phyloP scores from a whole-genome alignment of 2,888 invertebrate genomes.

The Dicyrtomina minuta region DNA sequence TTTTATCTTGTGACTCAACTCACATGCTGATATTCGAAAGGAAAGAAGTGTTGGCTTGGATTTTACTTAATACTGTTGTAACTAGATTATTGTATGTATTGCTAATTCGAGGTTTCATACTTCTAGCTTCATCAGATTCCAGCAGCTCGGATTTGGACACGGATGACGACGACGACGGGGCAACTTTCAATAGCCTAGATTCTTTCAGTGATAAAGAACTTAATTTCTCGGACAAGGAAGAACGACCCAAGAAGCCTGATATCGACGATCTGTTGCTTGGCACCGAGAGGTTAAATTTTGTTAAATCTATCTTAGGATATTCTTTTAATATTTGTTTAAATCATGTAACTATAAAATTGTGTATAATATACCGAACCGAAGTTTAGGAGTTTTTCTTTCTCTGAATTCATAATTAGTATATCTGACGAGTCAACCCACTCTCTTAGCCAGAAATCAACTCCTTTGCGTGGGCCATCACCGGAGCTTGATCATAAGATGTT shows the following conservation, averaged over 20 bases:
- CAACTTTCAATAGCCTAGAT: slow-evolving; percentile 17
- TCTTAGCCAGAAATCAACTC: slow-evolving; percentile 29
- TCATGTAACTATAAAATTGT: not conserved
- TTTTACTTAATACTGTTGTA: too few relatives aligned
- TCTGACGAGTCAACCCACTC: slow-evolving; percentile 30
- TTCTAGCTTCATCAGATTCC: slow-evolving; percentile 28
- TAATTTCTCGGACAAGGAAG: slow-evolving; percentile 24
- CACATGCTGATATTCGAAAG: too few relatives aligned
- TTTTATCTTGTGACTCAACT: too few relatives aligned
- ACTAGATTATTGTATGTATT: too few relatives aligned
- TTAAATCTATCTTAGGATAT: too few relatives aligned
- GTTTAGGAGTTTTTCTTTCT: too few relatives aligned
- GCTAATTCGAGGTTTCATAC: not conserved
- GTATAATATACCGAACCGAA: too few relatives aligned
- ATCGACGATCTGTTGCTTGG: slow-evolving; percentile 25
- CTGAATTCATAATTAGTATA: slow-evolving; percentile 22
- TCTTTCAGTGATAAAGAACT: slow-evolving; percentile 36
- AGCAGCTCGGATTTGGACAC: slow-evolving; percentile 20
- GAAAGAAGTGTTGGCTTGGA: too few relatives aligned
- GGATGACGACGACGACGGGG: slow-evolving; percentile 11
- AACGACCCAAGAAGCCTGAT: not conserved
- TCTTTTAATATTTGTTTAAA: too few relatives aligned
- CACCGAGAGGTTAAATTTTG: slow-evolving; percentile 24
- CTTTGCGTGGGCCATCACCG: slow-evolving; percentile 9
- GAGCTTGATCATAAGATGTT: not conserved